Base-by-base conservation (phyloP, 1,140 invertebrate species). In the Maniola jurtina region DNA sequence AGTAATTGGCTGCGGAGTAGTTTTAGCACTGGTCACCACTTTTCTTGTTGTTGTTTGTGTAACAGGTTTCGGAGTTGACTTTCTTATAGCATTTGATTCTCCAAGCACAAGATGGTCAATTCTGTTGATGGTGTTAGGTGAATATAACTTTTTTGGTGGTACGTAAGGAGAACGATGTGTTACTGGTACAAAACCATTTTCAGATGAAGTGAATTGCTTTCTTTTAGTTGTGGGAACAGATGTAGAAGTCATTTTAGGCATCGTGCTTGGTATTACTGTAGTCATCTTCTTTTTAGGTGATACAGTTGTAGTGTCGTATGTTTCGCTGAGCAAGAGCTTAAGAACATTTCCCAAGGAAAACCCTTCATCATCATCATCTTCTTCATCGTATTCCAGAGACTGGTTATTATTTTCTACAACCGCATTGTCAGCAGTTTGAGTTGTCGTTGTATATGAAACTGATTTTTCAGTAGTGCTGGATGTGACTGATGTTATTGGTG, bases 281-380 rank as follows among this genome's bases (percentile, higher is more conserved):
- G 73, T 67, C 10, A 65, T 68, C 13, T 74, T 81, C 10, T 72
- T 79, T 10, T 68, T 73, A n/a, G 70, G 74, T 64, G 64, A 55
- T 25, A 71, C 55, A 2, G 81, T 85, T 48, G 83, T 89, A 11
- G 83, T 71, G 56, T 88, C 89, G 48, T 86, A 91, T 58, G 72
- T 85, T 59, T 91, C 91, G 61, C 92, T 89, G 25, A 93, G 89
- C 25, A 94, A 73, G 5, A 93, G 69, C 71, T 93, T 89, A 6
- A 93, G 76, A 2, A 94, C 92, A 66, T 84, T 93, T 64, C 93
- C 93, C 33, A 94, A 88, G 0, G 92, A 93, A 69, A 93, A 93
- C 52, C 91, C 91, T 35, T 90, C 87, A 7, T 91, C 87, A 2
- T 91, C 87, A 2, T 91, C 88, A 11, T 92, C 88, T 42, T 92